Evolutionary conservation across 2,888 invertebrate genomes (phyloP).

Genomic region (Caradrina clavipalpis): DNA sequence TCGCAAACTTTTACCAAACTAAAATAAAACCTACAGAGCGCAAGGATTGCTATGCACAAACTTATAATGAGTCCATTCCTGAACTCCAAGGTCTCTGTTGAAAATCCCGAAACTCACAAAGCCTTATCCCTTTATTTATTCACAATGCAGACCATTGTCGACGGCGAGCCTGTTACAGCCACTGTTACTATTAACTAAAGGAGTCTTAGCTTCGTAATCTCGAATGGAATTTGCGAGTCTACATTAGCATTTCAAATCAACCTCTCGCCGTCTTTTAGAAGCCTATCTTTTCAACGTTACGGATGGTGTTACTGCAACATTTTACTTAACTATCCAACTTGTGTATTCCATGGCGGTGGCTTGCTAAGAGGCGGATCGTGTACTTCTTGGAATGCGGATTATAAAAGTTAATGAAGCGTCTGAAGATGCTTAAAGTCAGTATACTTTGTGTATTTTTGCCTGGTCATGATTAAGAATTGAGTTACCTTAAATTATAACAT

Average conservation of each 20-base stretch:
- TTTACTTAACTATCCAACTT: conserved; percentile 59
- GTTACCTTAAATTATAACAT: too few species aligned
- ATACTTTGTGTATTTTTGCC: conserved; percentile 45
- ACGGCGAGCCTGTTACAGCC: conserved; percentile 60
- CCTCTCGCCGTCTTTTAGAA: conserved; percentile 64
- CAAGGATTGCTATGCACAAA: conserved; percentile 25
- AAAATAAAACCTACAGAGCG: neutral
- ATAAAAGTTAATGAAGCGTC: conserved; percentile 49
- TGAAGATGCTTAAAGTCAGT: conserved; percentile 23
- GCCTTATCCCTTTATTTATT: conserved; percentile 66
- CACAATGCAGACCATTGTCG: conserved; percentile 67
- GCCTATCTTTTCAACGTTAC: conserved; percentile 68
- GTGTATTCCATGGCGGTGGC: conserved; percentile 47
- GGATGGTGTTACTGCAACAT: conserved; percentile 63
- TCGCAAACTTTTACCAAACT: neutral
- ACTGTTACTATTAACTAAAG: conserved; percentile 72
- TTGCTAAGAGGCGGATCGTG: conserved; percentile 23
- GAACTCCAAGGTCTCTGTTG: conserved; percentile 35
- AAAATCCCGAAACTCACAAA: conserved; percentile 53
- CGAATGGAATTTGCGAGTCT: conserved; percentile 71
- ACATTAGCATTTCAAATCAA: conserved; percentile 79
- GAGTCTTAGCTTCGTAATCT: conserved; percentile 73
- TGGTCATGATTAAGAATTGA: conserved; percentile 30
- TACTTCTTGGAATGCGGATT: conserved; percentile 44
- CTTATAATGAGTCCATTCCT: conserved; percentile 42